phyloP scores from a whole-genome alignment of 2,113 vertebrate genomes.

The Pygoscelis antarcticus region DNA sequence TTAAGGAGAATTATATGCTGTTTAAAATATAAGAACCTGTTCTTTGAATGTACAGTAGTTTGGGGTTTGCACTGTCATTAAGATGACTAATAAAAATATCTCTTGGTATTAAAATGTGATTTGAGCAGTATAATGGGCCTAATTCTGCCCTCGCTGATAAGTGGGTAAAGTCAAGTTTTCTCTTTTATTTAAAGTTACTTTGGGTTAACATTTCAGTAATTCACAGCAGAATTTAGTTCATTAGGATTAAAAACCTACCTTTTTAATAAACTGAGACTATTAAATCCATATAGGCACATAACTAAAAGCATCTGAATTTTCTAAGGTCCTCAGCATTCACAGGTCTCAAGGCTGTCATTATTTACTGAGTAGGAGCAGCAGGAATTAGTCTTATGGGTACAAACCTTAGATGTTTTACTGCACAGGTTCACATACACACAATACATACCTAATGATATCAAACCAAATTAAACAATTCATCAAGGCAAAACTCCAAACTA shows the following conservation, averaged over 20 bases:
- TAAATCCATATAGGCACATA: not conserved
- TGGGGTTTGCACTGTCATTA: constrained; percentile 14
- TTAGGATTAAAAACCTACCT: not conserved
- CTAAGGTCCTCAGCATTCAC: not conserved
- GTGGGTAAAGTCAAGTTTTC: not conserved
- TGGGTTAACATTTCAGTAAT: not conserved
- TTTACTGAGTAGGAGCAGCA: not conserved
- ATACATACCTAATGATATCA: not conserved
- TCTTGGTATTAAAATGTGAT: constrained; percentile 3
- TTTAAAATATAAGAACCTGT: constrained; percentile 51
- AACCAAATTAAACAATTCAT: constrained; percentile 16
- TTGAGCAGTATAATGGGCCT: not conserved
- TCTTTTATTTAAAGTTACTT: not conserved
- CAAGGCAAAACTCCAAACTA: not conserved
- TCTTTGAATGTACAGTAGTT: constrained; percentile 32
- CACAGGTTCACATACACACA: not conserved
- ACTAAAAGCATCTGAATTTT: constrained; percentile 19
- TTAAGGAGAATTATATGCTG: constrained; percentile 63
- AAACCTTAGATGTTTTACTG: constrained; percentile 7
- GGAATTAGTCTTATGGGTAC: not conserved
- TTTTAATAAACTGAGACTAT: not conserved
- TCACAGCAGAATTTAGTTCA: not conserved
- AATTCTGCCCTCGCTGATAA: not conserved
- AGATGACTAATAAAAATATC: not conserved
- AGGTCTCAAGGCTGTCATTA: not conserved